Conservation (phyloP, 2,113 vertebrate species). For the Caranx melampygus region DNA sequence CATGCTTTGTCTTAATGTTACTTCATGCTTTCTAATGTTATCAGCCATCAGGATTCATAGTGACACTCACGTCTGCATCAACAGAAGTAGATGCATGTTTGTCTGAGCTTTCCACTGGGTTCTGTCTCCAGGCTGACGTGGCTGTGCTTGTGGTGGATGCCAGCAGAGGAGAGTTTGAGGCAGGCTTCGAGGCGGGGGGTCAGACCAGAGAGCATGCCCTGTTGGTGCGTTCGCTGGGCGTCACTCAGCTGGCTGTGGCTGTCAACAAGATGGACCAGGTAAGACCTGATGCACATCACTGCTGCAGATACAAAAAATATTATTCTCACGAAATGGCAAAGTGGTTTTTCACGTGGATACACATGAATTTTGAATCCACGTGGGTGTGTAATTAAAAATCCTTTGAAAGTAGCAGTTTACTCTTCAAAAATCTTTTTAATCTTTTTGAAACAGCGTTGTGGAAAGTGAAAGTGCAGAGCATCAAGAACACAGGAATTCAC, state of each 20-base stretch:
- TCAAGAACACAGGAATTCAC: neutral
- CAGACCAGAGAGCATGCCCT: conserved; percentile 97
- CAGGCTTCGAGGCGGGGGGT: conserved; percentile 96
- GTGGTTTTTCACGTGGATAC: neutral
- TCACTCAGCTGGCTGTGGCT: conserved; percentile 96
- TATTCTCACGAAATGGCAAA: neutral
- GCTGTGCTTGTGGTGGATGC: conserved; percentile 96
- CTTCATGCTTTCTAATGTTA: neutral
- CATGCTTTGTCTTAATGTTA: neutral
- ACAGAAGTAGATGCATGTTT: neutral
- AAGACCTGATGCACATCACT: conserved; percentile 4
- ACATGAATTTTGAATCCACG: neutral
- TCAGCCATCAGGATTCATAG: neutral
- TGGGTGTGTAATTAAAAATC: neutral
- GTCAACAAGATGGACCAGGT: conserved; percentile 99
- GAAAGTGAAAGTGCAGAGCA: neutral
- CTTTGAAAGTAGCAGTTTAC: neutral
- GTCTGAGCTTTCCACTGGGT: neutral
- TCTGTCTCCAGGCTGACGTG: conserved; percentile 90
- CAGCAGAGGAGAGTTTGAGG: conserved; percentile 97
- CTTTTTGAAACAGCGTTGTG: neutral
- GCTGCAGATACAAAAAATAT: neutral
- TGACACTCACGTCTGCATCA: neutral
- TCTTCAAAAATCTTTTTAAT: neutral
- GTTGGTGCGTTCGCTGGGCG: conserved; percentile 96